Conservation (phyloP, 2,113 vertebrate species). For the Galemys pyrenaicus region DNA sequence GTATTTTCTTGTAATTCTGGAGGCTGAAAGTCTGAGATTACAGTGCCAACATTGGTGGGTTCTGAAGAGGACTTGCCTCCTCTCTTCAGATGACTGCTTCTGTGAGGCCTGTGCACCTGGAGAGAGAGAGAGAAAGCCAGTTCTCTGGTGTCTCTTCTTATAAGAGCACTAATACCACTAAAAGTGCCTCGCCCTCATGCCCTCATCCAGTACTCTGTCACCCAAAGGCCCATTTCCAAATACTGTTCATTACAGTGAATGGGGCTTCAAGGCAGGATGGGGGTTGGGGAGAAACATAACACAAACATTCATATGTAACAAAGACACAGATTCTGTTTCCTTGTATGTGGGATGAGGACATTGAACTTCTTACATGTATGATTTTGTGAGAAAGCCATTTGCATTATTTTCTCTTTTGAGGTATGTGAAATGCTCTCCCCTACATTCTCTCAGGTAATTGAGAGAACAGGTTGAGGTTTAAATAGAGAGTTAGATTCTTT, state of each 20-base stretch:
- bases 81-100: not conserved
- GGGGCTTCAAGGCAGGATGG: not conserved
- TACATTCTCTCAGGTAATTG: not conserved
- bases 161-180: not conserved
- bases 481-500: not conserved
- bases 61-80: not conserved
- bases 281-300: too few species aligned
- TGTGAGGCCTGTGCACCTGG: not conserved
- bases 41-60: too few species aligned
- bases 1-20: not conserved
- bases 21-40: not conserved
- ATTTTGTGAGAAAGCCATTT: not conserved
- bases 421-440: not conserved
- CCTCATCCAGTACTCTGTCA: not conserved
- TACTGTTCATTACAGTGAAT: not conserved
- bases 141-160: not conserved
- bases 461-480: not conserved
- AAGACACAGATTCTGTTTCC: not conserved
- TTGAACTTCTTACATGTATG: not conserved
- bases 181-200: not conserved
- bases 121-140: not conserved
- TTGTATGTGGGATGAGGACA: not conserved
- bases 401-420: not conserved
- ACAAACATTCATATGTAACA: not conserved
- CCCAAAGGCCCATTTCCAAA: not conserved